Conservation (phyloP, 1,140 invertebrate genomes). For the Ptiloglossa arizonensis region DNA sequence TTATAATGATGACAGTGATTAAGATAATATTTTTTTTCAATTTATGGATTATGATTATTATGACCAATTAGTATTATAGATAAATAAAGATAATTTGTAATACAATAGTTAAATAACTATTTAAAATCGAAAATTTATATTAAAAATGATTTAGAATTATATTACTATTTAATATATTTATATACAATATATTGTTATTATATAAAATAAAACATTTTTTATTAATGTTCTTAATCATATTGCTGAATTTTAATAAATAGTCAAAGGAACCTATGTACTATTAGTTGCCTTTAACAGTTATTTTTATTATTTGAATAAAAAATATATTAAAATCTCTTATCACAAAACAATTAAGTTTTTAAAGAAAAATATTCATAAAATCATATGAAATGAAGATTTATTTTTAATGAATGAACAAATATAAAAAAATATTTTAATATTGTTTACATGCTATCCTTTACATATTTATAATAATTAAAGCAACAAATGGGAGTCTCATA, state of each 20-base stretch:
- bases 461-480: conserved; percentile 3
- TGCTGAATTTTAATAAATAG: neutral
- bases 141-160: conserved; percentile 16
- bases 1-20: conserved; percentile 78
- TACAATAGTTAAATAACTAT: neutral
- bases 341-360: neutral
- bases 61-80: conserved; percentile 18
- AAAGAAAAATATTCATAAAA: neutral
- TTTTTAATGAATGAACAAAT: conserved; percentile 3
- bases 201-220: neutral
- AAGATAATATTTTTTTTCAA: conserved; percentile 24
- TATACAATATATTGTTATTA: neutral
- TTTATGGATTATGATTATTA: conserved; percentile 33
- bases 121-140: neutral
- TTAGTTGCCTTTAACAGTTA: neutral
- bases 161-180: conserved; percentile 21
- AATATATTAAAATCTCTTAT: neutral
- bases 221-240: neutral
- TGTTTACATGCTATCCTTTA: neutral
- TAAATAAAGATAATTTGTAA: conserved; percentile 1
- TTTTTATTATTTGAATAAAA: neutral
- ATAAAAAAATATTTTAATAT: conserved; percentile 17
- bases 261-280: neutral
- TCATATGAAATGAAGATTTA: conserved; percentile 28
- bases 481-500: neutral